Conservation (phyloP, 2,113 vertebrate species). For the Nibea albiflora region DNA sequence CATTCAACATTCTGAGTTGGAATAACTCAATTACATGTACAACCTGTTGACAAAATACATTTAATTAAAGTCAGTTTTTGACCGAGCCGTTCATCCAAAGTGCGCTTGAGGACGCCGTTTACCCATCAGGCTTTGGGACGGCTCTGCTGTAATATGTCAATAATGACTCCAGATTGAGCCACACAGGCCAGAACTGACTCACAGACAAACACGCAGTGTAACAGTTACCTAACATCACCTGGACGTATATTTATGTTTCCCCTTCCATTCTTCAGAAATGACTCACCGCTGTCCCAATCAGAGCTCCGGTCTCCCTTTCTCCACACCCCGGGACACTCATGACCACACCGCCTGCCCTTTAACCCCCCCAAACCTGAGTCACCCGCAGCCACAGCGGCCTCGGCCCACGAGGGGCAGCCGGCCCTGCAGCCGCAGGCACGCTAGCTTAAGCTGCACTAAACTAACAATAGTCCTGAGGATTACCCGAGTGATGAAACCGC, state of each 20-base stretch:
- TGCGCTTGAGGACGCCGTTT: too few species aligned
- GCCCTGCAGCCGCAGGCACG: background rate
- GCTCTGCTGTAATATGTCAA: slow-evolving; percentile 21
- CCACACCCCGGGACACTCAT: slow-evolving; percentile 68
- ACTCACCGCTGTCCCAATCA: slow-evolving; percentile 60
- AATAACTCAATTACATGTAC: too few species aligned
- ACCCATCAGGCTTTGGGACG: background rate
- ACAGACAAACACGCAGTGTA: slow-evolving; percentile 30
- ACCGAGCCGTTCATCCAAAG: background rate
- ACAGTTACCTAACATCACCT: slow-evolving; percentile 51
- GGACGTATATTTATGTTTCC: slow-evolving; percentile 20
- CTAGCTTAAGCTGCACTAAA: slow-evolving; percentile 42
- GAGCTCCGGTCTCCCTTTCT: slow-evolving; percentile 57
- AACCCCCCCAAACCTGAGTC: slow-evolving; percentile 54
- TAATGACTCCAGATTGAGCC: slow-evolving; percentile 34
- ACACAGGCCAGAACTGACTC: slow-evolving; percentile 29
- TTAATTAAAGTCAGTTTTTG: too few species aligned
- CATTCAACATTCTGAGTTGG: too few species aligned
- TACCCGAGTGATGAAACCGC: slow-evolving; percentile 67
- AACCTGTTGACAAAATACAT: too few species aligned
- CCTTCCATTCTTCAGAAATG: slow-evolving; percentile 37
- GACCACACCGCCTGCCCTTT: slow-evolving; percentile 19
- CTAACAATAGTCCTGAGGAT: slow-evolving; percentile 33
- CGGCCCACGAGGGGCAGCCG: background rate
- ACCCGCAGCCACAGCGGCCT: slow-evolving; percentile 26